Evolutionary conservation across 2,113 vertebrate species (phyloP), one percentile per base, ranked within the genome.

Genomic region (Solea solea): DNA sequence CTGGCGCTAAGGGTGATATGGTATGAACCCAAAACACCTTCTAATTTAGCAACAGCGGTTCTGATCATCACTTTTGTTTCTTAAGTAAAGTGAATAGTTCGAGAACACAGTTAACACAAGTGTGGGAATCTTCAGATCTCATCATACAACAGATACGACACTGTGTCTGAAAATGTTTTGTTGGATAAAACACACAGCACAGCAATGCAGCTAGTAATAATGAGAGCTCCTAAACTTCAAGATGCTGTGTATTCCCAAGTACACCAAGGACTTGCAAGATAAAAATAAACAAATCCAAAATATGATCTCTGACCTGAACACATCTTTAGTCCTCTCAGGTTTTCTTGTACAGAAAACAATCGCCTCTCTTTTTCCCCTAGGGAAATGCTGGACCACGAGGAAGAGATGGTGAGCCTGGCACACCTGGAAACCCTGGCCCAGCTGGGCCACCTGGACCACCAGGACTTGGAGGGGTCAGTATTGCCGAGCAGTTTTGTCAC

Each of bases 351-450:
- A 57, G 34, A 49, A 62, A 64, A 72, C 28, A 5, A 50, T 41
- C 13, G 9, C 59, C 8, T 56, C 27, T 50, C 21, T 62, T 75
- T 76, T 87, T 87, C 56, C 56, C 69, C 68, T 62, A 97, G 96
- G 96, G 96, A 88, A 75, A 78, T 84, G 12, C 85, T 56, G 97
- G 97, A 69, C 96, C 96, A 66, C 94, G 94, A 73, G 96, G 96
- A 82, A 94, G 94, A 95, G 96, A 98, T 93, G 97, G 96, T 53
- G 96, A 97, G 78, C 97, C 97, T 61, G 97, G 97, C 40, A 97
- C 82, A 69, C 96, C 97, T 53, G 96, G 97, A 34, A 98, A 97
- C 62, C 95, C 96, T 0, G 96, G 93, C 0, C 93, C 94, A 68
- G 91, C 96, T 11, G 96, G 95, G 2, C 94, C 95, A 40, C 90